Base-by-base conservation (phyloP, 2,113 vertebrate species). In the human (Homo sapiens) region DNA sequence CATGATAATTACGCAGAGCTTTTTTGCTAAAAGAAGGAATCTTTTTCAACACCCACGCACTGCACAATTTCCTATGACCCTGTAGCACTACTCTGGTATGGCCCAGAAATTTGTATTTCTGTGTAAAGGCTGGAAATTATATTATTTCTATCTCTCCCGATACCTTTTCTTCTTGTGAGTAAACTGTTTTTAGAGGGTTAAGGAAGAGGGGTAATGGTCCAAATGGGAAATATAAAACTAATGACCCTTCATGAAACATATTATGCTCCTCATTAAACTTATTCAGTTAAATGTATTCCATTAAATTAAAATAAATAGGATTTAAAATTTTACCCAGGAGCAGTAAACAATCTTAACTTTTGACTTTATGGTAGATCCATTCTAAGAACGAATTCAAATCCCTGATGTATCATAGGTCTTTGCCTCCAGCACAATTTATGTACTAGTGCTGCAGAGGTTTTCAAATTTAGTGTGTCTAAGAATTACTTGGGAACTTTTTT, bases 1-100 rank as follows among this genome's bases (percentile, higher is more conserved):
- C 98, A 99, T 97, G 98, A 99, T 99, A 99, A 99, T 99, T 99
- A 99, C 97, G 98, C 98, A 98, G 98, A 98, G 98, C 98, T 99
- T 99, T 99, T 99, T 99, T 88, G 35, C 98, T 99, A 99, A 99
- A 99, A 99, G 99, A 98, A 98, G 98, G 98, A 99, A 98, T 98
- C 98, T 98, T 98, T 98, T 99, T 98, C 98, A 99, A 98, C 99
- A 98, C 98, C 98, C 98, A 99, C 98, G 84, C 93, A 80, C 93
- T 98, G 98, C 93, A 97, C 48, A 96, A 97, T 98, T 99, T 98
- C 98, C 99, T 99, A 98, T 98, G 99, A 98, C 99, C 99, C 98
- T 97, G 48, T 92, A 98, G 97, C 80, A 98, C 96, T 98, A 97
- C 86, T 98, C 97, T 78, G 70, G 57, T 27, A 32, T 40, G 66